phyloP scores from a whole-genome alignment of 2,797 vertebrate species.

The Galagoides demidoff region DNA sequence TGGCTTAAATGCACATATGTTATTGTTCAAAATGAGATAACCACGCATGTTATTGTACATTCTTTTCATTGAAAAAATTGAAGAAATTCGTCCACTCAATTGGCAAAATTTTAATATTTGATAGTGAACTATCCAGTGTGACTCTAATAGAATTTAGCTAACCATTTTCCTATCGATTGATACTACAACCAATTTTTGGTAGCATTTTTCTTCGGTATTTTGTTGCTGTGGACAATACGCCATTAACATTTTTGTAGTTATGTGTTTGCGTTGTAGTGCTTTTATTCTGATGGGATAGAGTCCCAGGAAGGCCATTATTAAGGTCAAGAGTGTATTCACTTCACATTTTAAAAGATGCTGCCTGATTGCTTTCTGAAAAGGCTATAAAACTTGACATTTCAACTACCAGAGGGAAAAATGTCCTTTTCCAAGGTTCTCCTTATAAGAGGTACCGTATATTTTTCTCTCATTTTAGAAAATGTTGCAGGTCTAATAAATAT shows the following conservation, averaged over 20 bases:
- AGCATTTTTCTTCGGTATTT: background rate
- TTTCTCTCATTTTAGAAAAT: conserved; percentile 33
- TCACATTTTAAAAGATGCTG: conserved; percentile 40
- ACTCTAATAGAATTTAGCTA: background rate
- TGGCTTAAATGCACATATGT: background rate
- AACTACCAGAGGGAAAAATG: background rate
- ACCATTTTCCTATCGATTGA: background rate
- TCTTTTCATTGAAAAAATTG: background rate
- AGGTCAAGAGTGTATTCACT: conserved; percentile 9
- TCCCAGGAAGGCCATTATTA: conserved; percentile 9
- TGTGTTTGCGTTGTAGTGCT: background rate
- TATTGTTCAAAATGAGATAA: background rate
- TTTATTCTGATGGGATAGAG: conserved; percentile 32
- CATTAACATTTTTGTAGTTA: background rate
- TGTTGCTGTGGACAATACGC: background rate
- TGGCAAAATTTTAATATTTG: background rate
- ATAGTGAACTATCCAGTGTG: background rate
- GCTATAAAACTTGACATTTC: conserved; percentile 30
- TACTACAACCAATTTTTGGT: background rate
- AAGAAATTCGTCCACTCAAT: background rate
- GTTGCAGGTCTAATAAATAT: background rate
- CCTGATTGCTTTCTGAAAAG: conserved; percentile 28
- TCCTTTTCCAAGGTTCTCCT: background rate
- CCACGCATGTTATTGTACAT: background rate
- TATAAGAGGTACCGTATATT: background rate